phyloP scores from a whole-genome alignment of 2,888 invertebrate species.

The Euplexia lucipara region DNA sequence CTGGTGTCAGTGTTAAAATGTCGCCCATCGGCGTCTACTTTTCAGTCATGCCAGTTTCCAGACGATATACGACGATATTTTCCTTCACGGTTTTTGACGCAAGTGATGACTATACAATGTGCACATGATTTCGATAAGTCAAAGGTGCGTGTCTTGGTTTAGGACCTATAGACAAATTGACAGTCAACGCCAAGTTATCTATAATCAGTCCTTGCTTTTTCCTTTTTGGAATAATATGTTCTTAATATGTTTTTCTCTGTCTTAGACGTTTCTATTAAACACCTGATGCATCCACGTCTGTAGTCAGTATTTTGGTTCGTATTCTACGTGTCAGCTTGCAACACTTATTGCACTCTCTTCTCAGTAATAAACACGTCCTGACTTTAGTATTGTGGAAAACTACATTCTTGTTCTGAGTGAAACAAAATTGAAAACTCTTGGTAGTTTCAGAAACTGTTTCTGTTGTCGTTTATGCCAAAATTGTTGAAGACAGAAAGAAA shows the following conservation, averaged over 20 bases:
- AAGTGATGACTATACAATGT: too few species aligned
- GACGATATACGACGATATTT: too few species aligned
- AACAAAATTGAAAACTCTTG: slow-evolving; percentile 9
- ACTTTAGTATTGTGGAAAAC: slow-evolving; percentile 22
- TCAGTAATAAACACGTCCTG: slow-evolving; percentile 49
- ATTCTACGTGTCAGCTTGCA: slow-evolving; percentile 37
- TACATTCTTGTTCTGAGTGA: slow-evolving; percentile 7
- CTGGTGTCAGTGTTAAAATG: too few species aligned
- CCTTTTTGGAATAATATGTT: too few species aligned
- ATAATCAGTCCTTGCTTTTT: too few species aligned
- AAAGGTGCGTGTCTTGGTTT: too few species aligned
- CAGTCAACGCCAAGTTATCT: too few species aligned
- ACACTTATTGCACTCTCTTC: slow-evolving; percentile 27
- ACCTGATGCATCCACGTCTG: slow-evolving; percentile 33
- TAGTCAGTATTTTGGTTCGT: slow-evolving; percentile 26
- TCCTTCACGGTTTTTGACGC: too few species aligned
- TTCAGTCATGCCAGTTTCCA: too few species aligned
- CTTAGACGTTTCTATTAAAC: slow-evolving; percentile 1
- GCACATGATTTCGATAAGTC: too few species aligned
- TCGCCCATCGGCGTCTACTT: too few species aligned
- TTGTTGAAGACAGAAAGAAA: neutral
- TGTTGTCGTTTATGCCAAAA: neutral
- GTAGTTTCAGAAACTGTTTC: neutral
- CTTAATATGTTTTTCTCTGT: neutral
- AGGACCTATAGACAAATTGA: too few species aligned